Base-by-base conservation (phyloP, 2,888 invertebrate genomes). In the Pheosia gnoma region DNA sequence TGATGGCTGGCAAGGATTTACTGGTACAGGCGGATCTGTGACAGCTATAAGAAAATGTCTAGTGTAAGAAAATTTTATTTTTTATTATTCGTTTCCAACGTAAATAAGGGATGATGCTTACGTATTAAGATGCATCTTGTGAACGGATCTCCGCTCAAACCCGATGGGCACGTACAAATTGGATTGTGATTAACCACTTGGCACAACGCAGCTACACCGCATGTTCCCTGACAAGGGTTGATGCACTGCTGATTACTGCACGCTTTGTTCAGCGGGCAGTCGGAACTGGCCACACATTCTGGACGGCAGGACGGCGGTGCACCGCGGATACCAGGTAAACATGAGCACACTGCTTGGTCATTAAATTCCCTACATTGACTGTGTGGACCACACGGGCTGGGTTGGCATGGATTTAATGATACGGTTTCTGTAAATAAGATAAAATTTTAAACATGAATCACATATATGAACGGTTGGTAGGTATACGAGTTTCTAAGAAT, bases 161-260 rank as follows among this genome's bases (percentile, higher is more conserved):
- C 94, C 5, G 93, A 87, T 54, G 94, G 90, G 80, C 97, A 97
- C 47, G 94, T 94, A 79, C 97, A 97, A 71, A 96, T 95, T 7
- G 97, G 96, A 79, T 95, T 95, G 81, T 97, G 97, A 79, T 96
- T 96, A 54, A 97, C 95, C 13, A 97, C 96, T 87, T 96, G 95
- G 80, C 97, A 97, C 71, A 91, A 88, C 4, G 97, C 96, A 64
- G 94, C 91, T 52, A 96, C 93, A 37, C 97, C 97, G 81, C 97
- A 97, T n/a, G 96, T 95, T 70, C 97, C 97, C 58, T 95, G 95
- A 78, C 96, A 97, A 47, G 97, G 96, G 80, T 96, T 95, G 58
- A 93, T 83, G 81, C 97, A 97, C 85, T 95, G 96, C 75, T 95
- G 96, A 75, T 95, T 95, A 58, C 95, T 94, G 72, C 97, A 97